Evolutionary conservation across 2,113 vertebrate species (phyloP), one percentile per base, ranked within the genome.

Genomic region (Andinoacara biseriatus): DNA sequence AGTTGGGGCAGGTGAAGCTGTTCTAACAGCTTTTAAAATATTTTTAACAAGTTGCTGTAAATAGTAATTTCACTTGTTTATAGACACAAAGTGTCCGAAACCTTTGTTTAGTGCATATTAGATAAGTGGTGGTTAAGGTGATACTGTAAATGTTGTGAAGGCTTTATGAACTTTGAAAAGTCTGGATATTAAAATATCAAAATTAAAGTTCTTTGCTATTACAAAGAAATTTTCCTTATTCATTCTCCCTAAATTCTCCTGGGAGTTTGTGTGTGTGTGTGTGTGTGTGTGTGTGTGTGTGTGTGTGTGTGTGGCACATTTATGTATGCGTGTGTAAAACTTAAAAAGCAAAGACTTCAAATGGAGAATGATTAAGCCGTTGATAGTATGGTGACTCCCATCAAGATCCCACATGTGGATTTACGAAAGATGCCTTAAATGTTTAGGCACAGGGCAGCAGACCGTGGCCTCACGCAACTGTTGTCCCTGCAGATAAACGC

Each of bases 401-500:
- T 91, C 77, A 46, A 90, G 87, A 91, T 89, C 80, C 84, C 85
- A 81, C 89, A 88, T 90, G 77, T 59, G 1, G 75, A 85, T 78
- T 74, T 83, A 85, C 6, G 5, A 88, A 79, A 65, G 59, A 38
- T 18, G 74, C 38, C 59, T 82, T 62, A 72, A 84, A 76, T 86
- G 87, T 88, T 87, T 91, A 78, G 82, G 78, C 76, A 83, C 82
- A 77, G 40, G 58, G 78, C 89, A 89, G 58, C 81, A 58, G 81
- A 93, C 72, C 87, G 29, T 88, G 79, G 49, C 84, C 84, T 91
- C 91, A 86, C 63, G 58, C 81, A 87, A 90, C 83, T 33, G 57
- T 84, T 87, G 82, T 80, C 77, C 38, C 29, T 49, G 18, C 22
- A 85, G 81, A 91, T 89, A n/a, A 86, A 76, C 38, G 76, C 3